Evolutionary conservation across 37 sponge, comb jelly and placozoan genomes (phyloP), one percentile per base, ranked within the genome.

Genomic region (Agelas oroides): DNA sequence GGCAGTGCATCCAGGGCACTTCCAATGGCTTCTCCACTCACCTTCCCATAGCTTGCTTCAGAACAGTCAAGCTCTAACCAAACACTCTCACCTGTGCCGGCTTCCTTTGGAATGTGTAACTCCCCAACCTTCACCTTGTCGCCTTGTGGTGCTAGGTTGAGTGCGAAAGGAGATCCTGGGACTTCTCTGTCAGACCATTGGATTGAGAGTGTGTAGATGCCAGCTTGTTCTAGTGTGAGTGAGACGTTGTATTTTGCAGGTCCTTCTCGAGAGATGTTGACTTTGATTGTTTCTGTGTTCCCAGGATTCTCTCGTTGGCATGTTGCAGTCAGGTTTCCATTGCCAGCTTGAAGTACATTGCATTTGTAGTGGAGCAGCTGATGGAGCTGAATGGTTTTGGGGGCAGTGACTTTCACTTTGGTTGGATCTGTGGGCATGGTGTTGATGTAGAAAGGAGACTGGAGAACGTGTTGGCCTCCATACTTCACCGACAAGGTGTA

Each of bases 141-240:
- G 20, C 82, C 82, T 62, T 81, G 81, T 61, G 81, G 89, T 23
- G 70, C 58, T 23, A 89, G 76, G 53, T 89, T 62, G 25, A 93
- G 77, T 23, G 32, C 68, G 58, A 92, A 95, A 1, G 95, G 95
- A 36, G 95, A 95, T 14, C 76, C 70, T 0, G 87, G 86, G n/a
- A 92, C 82, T 23, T 84, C 58, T 62, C 71, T 65, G 0, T 56
- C 82, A 38, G 83, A 27, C 94, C 94, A 93, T 24, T 82, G 56
- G 31, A 93, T 67, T 18, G 73, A 74, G 66, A 93, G 40, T 18
- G 34, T 59, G 75, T 89, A 93, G 54, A 73, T 32, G 39, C 79
- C 90, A 1, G 65, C 40, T 11, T 77, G 70, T 21, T 78, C 75
- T 31, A 90, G 90, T 24, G 81, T 78, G 38, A 93, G 82, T 18